Base-by-base conservation (phyloP, 1,140 invertebrate genomes). In the Caenorhabditis tropicalis region DNA sequence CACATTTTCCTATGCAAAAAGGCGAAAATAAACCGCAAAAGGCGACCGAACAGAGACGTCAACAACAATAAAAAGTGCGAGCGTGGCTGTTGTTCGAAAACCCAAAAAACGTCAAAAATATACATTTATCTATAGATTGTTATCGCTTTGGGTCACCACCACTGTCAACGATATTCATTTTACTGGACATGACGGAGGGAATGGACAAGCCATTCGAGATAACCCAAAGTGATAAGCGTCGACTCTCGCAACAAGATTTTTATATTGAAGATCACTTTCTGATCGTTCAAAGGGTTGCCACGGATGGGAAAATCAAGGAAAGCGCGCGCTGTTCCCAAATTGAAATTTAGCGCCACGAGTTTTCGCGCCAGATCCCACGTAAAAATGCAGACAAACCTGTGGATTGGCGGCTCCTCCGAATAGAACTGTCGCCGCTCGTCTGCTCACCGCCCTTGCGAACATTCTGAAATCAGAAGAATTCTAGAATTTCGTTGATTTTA, bases 211-310 rank as follows among this genome's bases (percentile, higher is more conserved):
- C n/a, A n/a, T n/a, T n/a, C n/a, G n/a, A n/a, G n/a, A n/a, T n/a
- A n/a, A n/a, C n/a, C n/a, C n/a, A n/a, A 16, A 70, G 60, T 70
- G 60, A 70, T 36, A 70, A 36, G 33, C 12, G 29, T n/a, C n/a
- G n/a, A n/a, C n/a, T n/a, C n/a, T n/a, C n/a, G n/a, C 27, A 3
- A n/a, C 60, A 36, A 46, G 21, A 74, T 39, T 74, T 43, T 74
- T 74, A 74, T 74, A n/a, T 10, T 43, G 36, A 46, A 74, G 65
- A 74, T 74, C 65, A 74, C 65, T 74, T 74, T 74, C 21, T 74
- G 65, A 74, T 74, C 65, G 29, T 19, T 12, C 33, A 74, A 43
- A 43, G 5, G 39, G n/a, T n/a, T 43, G 39, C 39, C 65, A 46
- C 12, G 21, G 24, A 43, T 2, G 24, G 36, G 7, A 39, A 29